Conservation (phyloP, 2,888 invertebrate species). For the Baronia brevicornis region DNA sequence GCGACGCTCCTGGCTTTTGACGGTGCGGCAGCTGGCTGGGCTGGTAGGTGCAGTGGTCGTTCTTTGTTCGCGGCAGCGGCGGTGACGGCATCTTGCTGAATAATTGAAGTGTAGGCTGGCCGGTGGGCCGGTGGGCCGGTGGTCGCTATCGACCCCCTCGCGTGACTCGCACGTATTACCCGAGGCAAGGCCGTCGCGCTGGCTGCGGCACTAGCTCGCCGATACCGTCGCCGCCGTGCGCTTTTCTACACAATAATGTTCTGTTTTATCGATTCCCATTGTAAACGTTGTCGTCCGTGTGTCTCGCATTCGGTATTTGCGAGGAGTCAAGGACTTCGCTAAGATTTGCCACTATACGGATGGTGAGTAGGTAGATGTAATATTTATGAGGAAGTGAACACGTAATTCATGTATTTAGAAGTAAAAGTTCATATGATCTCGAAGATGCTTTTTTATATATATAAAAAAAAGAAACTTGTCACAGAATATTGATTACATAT, state of each 20-base stretch:
- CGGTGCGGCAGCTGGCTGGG: constrained; percentile 44
- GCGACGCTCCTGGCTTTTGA: constrained; percentile 35
- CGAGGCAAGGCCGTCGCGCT: constrained; percentile 68
- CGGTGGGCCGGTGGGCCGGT: constrained; percentile 72
- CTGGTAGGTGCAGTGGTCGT: constrained; percentile 62
- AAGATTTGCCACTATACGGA: too few relatives aligned
- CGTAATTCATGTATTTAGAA: too few relatives aligned
- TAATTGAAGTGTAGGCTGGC: constrained; percentile 68
- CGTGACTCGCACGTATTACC: constrained; percentile 60
- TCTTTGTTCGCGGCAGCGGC: constrained; percentile 33
- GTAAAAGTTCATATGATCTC: too few relatives aligned
- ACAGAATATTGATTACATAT: too few relatives aligned
- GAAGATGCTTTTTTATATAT: too few relatives aligned
- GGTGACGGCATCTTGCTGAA: constrained; percentile 58
- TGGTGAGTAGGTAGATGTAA: too few relatives aligned
- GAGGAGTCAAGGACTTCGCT: too few relatives aligned
- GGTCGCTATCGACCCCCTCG: constrained; percentile 65
- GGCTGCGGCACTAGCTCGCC: constrained; percentile 46
- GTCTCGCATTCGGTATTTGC: too few relatives aligned
- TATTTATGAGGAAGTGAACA: too few relatives aligned
- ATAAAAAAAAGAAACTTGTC: too few relatives aligned
- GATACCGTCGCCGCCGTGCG: constrained; percentile 26
- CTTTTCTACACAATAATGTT: constrained; percentile 27
- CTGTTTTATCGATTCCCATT: constrained; percentile 13
- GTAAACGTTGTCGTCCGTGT: too few relatives aligned